Base-by-base conservation (phyloP, 2,888 invertebrate genomes). In the Caenorhabditis sinica region DNA sequence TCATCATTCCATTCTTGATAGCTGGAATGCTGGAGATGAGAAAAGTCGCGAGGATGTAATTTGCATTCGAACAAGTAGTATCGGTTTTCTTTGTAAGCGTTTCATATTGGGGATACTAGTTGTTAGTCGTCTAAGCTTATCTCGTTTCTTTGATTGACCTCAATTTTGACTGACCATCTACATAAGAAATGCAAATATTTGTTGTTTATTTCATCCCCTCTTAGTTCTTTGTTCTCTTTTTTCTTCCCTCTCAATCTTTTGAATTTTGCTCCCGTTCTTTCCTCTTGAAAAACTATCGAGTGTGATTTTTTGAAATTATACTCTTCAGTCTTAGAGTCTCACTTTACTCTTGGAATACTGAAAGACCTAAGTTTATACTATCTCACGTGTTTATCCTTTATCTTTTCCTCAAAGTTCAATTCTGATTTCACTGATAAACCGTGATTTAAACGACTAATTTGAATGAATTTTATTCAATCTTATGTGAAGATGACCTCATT, bases 121-220 rank as follows among this genome's bases (percentile, higher is more conserved):
- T 79, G 75, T 65, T 36, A 69, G 23, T 36, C 56, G 69, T 43
- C 65, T 43, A 66, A 60, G 82, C 82, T 82, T 77, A 82, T 82
- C 82, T 76, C 76, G 66, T 65, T 76, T 75, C 76, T 76, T 69
- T 82, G 61, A 82, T 66, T 82, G 75, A 75, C 75, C 82, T 71
- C 76, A 68, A 82, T 82, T 82, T 71, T 76, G 82, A 56, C 40
- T 69, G 69, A 45, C 51, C 82, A 71, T 80, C 72, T 80, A 72
- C 80, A 80, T 72, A 66, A 72, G 72, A 80, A 80, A 80, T 80
- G 72, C 80, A 80, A 80, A 80, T 80, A 80, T 80, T 80, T 80
- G 80, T 80, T 80, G 72, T 80, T 80, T 80, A 72, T 80, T 72
- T 65, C 80, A 56, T 60, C 30, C 43, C 53, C 45, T 43, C 53